These are phyloP conservation scores for Tragopan temminckii DNA, from an alignment of 2,797 vertebrate genomes.

Conservation along the genomic window DNA sequence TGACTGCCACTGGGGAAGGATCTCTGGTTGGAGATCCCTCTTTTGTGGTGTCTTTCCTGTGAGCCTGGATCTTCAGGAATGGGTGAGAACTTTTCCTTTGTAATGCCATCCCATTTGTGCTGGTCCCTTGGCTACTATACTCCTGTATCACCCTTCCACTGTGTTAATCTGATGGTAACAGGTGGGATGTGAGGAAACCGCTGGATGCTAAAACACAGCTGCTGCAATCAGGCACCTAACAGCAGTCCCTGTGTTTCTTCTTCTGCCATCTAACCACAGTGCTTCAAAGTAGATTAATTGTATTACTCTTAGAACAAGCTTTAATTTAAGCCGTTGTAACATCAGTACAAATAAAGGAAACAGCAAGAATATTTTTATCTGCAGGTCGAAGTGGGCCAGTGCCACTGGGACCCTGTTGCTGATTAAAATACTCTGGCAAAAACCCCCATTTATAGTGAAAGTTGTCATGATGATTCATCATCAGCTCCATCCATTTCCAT, in stretches of 20 bases:
- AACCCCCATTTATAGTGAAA: not conserved
- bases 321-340: conserved; percentile 5
- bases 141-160: too few species aligned
- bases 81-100: too few species aligned
- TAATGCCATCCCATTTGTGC: too few species aligned
- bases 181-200: not conserved
- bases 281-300: not conserved
- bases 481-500: not conserved
- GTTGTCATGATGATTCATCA: not conserved
- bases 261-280: not conserved
- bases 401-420: not conserved
- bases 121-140: too few species aligned
- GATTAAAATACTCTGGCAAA: not conserved
- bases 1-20: too few species aligned
- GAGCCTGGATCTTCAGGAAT: too few species aligned
- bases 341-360: conserved; percentile 31
- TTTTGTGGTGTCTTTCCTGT: too few species aligned
- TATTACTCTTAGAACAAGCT: not conserved
- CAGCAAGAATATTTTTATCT: not conserved
- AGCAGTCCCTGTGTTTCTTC: not conserved
- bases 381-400: conserved; percentile 45
- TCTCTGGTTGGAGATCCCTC: too few species aligned
- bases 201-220: fast-evolving
- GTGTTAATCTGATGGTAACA: too few species aligned
- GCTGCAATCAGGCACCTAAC: not conserved